Base-by-base conservation (phyloP, 2,888 invertebrate species). In the Hypomecis punctinalis region DNA sequence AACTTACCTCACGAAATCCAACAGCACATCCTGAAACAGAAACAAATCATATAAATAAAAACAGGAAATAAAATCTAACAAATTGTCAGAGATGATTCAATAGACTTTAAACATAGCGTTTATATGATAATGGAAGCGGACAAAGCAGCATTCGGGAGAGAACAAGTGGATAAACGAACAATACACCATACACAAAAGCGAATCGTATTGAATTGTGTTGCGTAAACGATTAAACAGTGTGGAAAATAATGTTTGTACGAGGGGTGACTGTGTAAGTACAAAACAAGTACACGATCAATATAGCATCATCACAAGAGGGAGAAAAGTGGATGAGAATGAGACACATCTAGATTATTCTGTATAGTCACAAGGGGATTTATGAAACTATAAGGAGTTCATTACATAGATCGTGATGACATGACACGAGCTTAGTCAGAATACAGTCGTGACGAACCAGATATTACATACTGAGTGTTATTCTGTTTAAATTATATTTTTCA, bases 1-100 rank as follows among this genome's bases (percentile, higher is more conserved):
- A 72, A 76, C 77, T 73, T 63, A 68, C 71, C 69, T 69, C 49
- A 63, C 49, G 49, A 62, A 53, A 63, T 63, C 64, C 63, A 55
- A 58, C 65, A 56, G 72, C 76, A 76, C 76, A 75, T 77, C 79
- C 82, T 83, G 82, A 23, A 83, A 82, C 70, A 76, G 8, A 56
- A 68, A 70, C 10, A 71, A 36, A 54, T 23, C 6, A 60, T 47
- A 56, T 76, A 43, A 73, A 53, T 51, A 64, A 6, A n/a, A 58
- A 61, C 47, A 58, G 45, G 0, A 65, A 65, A 59, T 13, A 60
- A 48, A 37, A 55, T 35, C 46, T 23, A 59, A 55, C 49, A 57
- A 49, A 46, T 35, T 45, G 51, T 51, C 49, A 61, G 43, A 42
- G 48, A 55, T 51, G 48, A 54, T 60, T 48, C 51, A 53, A 61